Evolutionary conservation across 1,140 invertebrate genomes (phyloP).

Genomic region (Glomeris maerens): DNA sequence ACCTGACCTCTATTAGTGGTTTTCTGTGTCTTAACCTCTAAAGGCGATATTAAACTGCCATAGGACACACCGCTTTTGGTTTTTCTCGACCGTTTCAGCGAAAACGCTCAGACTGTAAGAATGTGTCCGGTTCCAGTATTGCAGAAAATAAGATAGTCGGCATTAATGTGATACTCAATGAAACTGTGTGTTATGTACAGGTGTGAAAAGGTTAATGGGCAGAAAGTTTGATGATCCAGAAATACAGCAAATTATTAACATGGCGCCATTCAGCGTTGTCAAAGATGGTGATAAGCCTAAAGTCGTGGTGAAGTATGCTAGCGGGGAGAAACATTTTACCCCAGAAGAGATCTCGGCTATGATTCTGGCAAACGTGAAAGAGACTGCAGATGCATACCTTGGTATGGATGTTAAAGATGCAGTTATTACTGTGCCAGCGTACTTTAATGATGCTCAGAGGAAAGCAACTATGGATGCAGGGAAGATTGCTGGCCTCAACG

Average conservation of each 20-base stretch:
- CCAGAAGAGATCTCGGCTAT: constrained; percentile 38
- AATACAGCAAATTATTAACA: constrained; percentile 88
- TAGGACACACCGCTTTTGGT: too few relatives aligned
- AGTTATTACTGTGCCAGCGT: constrained; percentile 55
- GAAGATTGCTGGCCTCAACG: constrained; percentile 40
- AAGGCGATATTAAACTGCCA: too few relatives aligned
- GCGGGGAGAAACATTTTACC: constrained; percentile 29
- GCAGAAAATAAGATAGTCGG: too few relatives aligned
- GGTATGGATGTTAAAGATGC: constrained; percentile 78
- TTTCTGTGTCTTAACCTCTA: too few relatives aligned
- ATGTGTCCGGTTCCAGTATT: too few relatives aligned
- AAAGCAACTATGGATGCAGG: constrained; percentile 62
- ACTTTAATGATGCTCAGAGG: constrained; percentile 57
- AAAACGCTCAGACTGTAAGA: too few relatives aligned
- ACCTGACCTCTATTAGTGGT: too few relatives aligned
- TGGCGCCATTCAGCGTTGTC: constrained; percentile 88
- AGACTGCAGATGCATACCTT: constrained; percentile 82
- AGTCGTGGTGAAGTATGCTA: constrained; percentile 43
- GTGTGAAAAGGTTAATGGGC: constrained; percentile 63
- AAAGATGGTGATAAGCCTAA: constrained; percentile 70
- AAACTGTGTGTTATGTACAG: too few relatives aligned
- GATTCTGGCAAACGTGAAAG: constrained; percentile 73
- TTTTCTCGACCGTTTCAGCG: too few relatives aligned
- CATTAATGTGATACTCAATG: too few relatives aligned
- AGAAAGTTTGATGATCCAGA: constrained; percentile 78